phyloP scores from a whole-genome alignment of 2,797 vertebrate species.

The Typhlichthys eigenmanni region DNA sequence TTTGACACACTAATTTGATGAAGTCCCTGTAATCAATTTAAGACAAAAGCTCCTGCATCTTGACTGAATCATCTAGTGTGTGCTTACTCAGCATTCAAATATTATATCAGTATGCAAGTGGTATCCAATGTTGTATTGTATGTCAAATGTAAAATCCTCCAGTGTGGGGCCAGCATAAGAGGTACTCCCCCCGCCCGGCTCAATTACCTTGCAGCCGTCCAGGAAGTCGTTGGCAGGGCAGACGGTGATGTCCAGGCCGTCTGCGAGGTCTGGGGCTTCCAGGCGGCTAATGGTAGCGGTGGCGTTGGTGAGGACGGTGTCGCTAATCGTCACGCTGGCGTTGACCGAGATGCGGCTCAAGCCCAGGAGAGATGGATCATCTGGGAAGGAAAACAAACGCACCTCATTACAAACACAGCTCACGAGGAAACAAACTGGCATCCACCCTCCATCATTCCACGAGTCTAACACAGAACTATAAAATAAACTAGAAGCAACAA shows the following conservation, averaged over 20 bases:
- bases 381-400: conserved; percentile 27
- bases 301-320: conserved; percentile 80
- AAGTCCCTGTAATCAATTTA: too few relatives aligned
- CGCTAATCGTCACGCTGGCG: conserved; percentile 83
- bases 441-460: too few relatives aligned
- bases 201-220: conserved; percentile 90
- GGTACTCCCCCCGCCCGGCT: not conserved
- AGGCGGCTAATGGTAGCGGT: conserved; percentile 73
- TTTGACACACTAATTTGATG: too few relatives aligned
- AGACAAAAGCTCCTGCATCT: too few relatives aligned
- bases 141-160: too few relatives aligned
- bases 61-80: too few relatives aligned
- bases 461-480: too few relatives aligned
- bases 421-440: not conserved
- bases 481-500: too few relatives aligned
- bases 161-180: too few relatives aligned
- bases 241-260: conserved; percentile 83
- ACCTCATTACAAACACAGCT: not conserved
- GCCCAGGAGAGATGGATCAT: conserved; percentile 80
- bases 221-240: conserved; percentile 88
- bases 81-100: too few relatives aligned
- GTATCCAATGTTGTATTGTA: too few relatives aligned
- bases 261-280: conserved; percentile 82
- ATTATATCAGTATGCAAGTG: too few relatives aligned
- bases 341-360: conserved; percentile 92